Base-by-base conservation (phyloP, 2,888 invertebrate species). In the Hydraecia micacea region DNA sequence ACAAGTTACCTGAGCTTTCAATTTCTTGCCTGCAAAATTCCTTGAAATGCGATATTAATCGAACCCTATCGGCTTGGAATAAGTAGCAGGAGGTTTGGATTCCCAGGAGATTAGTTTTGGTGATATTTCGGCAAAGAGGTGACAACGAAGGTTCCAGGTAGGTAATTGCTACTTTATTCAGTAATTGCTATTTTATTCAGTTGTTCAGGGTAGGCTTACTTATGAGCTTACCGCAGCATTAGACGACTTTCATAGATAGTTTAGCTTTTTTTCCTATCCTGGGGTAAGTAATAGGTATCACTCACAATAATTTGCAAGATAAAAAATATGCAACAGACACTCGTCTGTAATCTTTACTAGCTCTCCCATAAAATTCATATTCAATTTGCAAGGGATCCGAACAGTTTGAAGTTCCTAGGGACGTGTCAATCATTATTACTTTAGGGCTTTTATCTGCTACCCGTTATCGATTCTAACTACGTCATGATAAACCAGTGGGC, bases 1-100 rank as follows among this genome's bases (percentile, higher is more conserved):
- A 60, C 65, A 79, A 71, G 68, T 60, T 84, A 74, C 67, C 74
- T 58, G 77, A 77, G 68, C 83, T 79, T 74, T 58, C 74, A 72
- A 77, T 80, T 74, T 75, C 60, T 74, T 75, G 32, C 39, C 46
- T 32, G 32, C 32, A 49, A 84, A 77, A 74, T 73, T 66, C 36
- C 28, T 69, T 69, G 74, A 69, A 84, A 85, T 62, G 46, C 62
- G 68, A 77, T 77, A 63, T 75, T 68, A 81, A 36, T 74, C 46
- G 18, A 84, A 77, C 73, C 58, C 52, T 65, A 71, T 71, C 28
- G 39, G n/a, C 81, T 77, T 74, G 68, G 49, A 74, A 80, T 70
- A 74, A 52, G 25, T 42, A 70, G 55, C 52, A 55, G 58, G 70
- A 67, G 74, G 36, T 84, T 80, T 55, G 13, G 52, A 62, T 77